These are phyloP conservation scores for Centruroides sculpturatus DNA, from an alignment of 1,140 invertebrate genomes.

Conservation along the genomic window DNA sequence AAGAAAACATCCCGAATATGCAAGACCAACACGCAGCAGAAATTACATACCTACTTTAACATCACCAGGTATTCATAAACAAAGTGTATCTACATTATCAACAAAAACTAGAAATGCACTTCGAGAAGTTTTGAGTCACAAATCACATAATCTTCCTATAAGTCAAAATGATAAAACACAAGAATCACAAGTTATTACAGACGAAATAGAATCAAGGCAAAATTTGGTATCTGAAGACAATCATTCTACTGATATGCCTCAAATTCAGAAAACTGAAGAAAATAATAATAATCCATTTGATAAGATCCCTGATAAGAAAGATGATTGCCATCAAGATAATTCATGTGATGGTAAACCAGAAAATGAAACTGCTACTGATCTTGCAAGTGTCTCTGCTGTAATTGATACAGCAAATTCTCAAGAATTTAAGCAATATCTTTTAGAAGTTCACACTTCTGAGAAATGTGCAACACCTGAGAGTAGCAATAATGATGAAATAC, in stretches of 20 bases:
- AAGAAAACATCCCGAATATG: constrained; percentile 67
- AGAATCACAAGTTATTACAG: too few species aligned
- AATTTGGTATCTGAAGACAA: background rate
- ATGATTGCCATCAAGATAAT: too few species aligned
- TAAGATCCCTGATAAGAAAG: too few species aligned
- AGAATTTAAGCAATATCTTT: constrained; percentile 12
- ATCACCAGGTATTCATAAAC: constrained; percentile 6
- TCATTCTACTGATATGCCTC: background rate
- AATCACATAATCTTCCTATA: constrained; percentile 9
- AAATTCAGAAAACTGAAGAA: too few species aligned
- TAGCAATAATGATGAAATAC: constrained; percentile 36
- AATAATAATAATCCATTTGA: too few species aligned
- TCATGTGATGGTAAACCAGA: background rate
- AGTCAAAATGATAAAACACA: too few species aligned
- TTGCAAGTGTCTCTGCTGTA: constrained; percentile 57
- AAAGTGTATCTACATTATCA: constrained; percentile 9
- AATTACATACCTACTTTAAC: constrained; percentile 10
- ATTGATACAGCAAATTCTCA: constrained; percentile 57
- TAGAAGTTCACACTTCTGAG: constrained; percentile 9
- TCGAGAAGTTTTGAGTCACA: constrained; percentile 14
- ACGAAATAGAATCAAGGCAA: too few species aligned
- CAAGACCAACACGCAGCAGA: constrained; percentile 10
- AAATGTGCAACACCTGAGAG: background rate
- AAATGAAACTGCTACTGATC: constrained; percentile 32
- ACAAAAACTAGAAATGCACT: constrained; percentile 17